A percentile compares a stretch with the other conserved stretches of the same genome.
Conservation (phyloP, 2,797 vertebrate species). For the Dermochelys coriacea region DNA sequence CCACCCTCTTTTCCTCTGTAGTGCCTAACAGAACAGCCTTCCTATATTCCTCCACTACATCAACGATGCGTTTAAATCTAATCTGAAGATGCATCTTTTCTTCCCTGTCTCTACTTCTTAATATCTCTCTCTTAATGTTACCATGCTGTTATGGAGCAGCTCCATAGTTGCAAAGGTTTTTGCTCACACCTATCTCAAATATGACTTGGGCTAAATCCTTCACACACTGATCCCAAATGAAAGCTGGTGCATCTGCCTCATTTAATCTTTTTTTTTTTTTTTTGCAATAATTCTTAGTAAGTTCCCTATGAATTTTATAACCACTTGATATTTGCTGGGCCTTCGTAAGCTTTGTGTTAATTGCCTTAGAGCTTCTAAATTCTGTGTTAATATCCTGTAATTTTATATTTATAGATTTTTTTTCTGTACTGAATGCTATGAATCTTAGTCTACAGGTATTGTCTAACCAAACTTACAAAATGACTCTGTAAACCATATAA, state of each 20-base stretch:
- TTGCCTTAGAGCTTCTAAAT: neutral
- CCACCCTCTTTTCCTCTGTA: neutral
- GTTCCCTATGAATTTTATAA: neutral
- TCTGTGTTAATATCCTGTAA: neutral
- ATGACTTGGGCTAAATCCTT: neutral
- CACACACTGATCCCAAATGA: neutral
- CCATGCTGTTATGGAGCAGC: neutral
- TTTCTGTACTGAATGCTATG: neutral
- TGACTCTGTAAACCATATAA: rapidly evolving
- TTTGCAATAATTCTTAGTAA: neutral
- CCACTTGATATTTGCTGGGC: neutral
- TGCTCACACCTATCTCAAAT: neutral
- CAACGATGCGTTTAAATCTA: neutral
- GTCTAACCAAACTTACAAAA: neutral
- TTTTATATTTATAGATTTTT: neutral
- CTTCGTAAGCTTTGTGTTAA: neutral
- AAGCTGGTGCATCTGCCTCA: neutral
- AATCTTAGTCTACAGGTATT: neutral
- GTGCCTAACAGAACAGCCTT: neutral
- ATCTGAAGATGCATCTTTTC: neutral
- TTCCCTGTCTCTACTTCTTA: neutral
- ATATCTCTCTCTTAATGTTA: neutral
- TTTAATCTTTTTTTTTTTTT: neutral
- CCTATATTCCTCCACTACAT: rapidly evolving
- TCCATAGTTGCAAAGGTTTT: neutral